A percentile compares a stretch with the other conserved stretches of the same genome.
These are phyloP conservation scores for Melanotaenia maccullochi DNA, from an alignment of 2,797 vertebrate species.

Conservation along the genomic window DNA sequence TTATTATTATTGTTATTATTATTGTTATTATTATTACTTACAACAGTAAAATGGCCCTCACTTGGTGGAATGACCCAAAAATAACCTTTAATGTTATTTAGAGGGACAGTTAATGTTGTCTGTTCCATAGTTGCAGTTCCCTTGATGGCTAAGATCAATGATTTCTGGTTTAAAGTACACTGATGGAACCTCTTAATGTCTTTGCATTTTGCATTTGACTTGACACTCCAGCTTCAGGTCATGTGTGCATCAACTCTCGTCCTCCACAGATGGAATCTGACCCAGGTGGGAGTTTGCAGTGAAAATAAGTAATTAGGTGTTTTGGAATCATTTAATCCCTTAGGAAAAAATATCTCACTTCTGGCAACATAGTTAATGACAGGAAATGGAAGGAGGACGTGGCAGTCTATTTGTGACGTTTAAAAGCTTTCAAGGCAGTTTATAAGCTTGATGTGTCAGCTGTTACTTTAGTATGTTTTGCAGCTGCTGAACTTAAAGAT, in stretches of 20 bases:
- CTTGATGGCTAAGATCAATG: slow-evolving; percentile 8
- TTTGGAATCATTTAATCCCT: slow-evolving; percentile 27
- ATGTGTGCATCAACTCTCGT: slow-evolving; percentile 30
- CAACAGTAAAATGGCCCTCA: no score
- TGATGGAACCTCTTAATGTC: slow-evolving; percentile 4
- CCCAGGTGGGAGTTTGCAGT: slow-evolving; percentile 10
- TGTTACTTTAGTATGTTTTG: slow-evolving; percentile 25
- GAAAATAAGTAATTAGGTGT: slow-evolving; percentile 32
- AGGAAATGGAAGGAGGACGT: slow-evolving; percentile 3
- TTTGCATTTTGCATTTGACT: slow-evolving; percentile 22
- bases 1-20: no score
- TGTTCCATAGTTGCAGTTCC: not conserved
- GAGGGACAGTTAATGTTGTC: not conserved
- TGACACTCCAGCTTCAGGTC: slow-evolving; percentile 38
- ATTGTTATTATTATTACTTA: no score
- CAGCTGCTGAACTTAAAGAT: slow-evolving; percentile 28
- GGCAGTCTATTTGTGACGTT: slow-evolving; percentile 4
- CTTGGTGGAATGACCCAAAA: no score
- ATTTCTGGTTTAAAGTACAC: slow-evolving; percentile 21
- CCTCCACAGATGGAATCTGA: slow-evolving; percentile 24
- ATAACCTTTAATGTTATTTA: no score
- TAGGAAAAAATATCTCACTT: slow-evolving; percentile 25
- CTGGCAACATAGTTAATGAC: slow-evolving; percentile 8
- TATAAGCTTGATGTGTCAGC: slow-evolving; percentile 26
- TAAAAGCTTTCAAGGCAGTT: slow-evolving; percentile 22